These are phyloP conservation scores for Hippasteria phrygiana DNA, from an alignment of 53 echinoderm and acorn worm species.

Conservation along the genomic window DNA sequence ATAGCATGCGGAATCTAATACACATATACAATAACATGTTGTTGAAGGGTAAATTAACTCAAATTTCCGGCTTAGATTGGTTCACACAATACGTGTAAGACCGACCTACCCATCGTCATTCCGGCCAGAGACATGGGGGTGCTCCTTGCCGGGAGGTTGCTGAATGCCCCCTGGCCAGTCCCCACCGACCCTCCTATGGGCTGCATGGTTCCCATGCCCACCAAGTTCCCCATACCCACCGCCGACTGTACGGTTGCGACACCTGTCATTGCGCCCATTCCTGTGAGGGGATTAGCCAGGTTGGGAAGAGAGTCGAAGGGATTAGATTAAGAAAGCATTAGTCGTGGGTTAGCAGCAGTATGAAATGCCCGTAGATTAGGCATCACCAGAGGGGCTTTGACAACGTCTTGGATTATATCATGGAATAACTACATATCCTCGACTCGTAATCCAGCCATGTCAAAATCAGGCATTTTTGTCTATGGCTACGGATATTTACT, in stretches of 20 bases:
- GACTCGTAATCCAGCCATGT: no score
- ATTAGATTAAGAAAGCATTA: conserved; percentile 3
- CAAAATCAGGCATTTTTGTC: no score
- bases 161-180: conserved; percentile 70
- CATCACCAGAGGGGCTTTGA: no score
- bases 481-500: no score
- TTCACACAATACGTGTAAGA: no score
- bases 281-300: conserved; percentile 40
- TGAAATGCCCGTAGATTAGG: no score
- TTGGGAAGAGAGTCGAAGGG: neutral
- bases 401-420: no score
- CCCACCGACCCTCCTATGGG: conserved; percentile 21
- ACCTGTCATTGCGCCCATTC: conserved; percentile 68
- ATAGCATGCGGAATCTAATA: no score
- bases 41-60: no score
- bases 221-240: conserved; percentile 54
- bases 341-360: neutral
- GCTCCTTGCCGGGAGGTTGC: conserved; percentile 59
- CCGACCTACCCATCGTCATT: conserved; percentile 52
- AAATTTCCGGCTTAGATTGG: no score
- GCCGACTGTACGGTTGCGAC: conserved; percentile 60
- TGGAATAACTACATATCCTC: no score
- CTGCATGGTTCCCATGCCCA: conserved; percentile 57
- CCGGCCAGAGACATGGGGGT: conserved; percentile 36
- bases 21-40: no score